Evolutionary conservation across 1,140 invertebrate species (phyloP), one percentile per base, ranked within the genome.

Genomic region (Phthorimaea operculella): DNA sequence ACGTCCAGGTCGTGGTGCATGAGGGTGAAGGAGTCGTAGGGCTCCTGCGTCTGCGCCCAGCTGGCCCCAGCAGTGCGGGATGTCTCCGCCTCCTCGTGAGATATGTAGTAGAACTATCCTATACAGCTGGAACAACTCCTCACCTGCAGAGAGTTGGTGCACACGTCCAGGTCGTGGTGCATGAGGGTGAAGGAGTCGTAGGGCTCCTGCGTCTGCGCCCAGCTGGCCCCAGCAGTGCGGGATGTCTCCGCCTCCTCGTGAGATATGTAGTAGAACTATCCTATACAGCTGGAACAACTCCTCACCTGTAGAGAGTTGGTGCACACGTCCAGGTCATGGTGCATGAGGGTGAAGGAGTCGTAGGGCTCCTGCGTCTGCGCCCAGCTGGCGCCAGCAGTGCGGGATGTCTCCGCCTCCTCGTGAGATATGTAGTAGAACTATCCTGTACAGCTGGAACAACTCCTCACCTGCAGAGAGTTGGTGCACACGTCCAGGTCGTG

Each of bases 1-100:
- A 99, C 95, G 76, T 99, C 96, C 1, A 99, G 87, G 85, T 99
- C 98, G 74, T 99, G 95, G 87, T 99, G 98, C 90, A 98, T 98
- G 1, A 99, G 86, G 0, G 97, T 99, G 72, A 99, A 99, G 3
- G 96, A 96, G 86, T 99, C 97, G 5, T 98, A 96, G 12, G 95
- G 94, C 68, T 97, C 93, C 60, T 90, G 89, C 58, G 90, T 88
- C 60, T 93, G 91, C 90, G 92, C 93, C 0, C 90, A 90, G 50
- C 88, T 89, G 0, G 86, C 66, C 14, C 58, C 59, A 28, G 58
- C 62, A 48, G 55, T 66, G 50, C 66, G 51, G 45, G 52, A 61
- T 1, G 86, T 87, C 68, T 93, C 93, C 74, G 93, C 90, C 70
- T 97, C 95, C 11, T 95, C 94, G 75, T 98, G 99, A 54, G 94